Evolutionary conservation across 2,888 invertebrate genomes (phyloP).

Genomic region (Drosophila silvestris): DNA sequence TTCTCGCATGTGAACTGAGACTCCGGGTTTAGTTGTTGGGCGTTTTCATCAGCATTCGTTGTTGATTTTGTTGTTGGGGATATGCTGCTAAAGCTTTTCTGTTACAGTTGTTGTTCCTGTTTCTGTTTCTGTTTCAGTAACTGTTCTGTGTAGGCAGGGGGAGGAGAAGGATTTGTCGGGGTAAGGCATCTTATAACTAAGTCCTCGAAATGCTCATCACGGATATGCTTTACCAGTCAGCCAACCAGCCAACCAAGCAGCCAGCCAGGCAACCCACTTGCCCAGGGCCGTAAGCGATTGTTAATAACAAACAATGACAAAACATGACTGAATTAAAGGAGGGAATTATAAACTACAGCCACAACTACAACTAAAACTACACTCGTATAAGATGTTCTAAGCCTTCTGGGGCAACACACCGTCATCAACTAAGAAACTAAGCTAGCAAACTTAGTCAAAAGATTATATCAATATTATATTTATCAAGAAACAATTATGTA

Average conservation of each 20-base stretch:
- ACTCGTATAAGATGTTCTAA: conserved; percentile 2
- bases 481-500: too few species aligned
- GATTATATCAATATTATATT: background rate
- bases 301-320: conserved; percentile 62
- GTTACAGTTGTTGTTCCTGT: conserved; percentile 31
- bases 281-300: conserved; percentile 30
- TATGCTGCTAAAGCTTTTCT: conserved; percentile 51
- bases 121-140: conserved; percentile 11
- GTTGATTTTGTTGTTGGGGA: conserved; percentile 41
- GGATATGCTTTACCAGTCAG: conserved; percentile 44
- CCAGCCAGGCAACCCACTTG: background rate
- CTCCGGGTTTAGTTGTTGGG: conserved; percentile 45
- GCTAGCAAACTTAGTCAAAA: conserved; percentile 1
- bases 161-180: background rate
- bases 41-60: conserved; percentile 40
- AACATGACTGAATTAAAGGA: conserved; percentile 62
- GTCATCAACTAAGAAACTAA: background rate
- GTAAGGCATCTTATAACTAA: conserved; percentile 62
- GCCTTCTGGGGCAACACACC: conserved; percentile 12
- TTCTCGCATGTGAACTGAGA: conserved; percentile 52
- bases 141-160: conserved; percentile 8
- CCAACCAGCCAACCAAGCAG: background rate
- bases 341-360: conserved; percentile 43
- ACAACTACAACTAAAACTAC: conserved; percentile 10
- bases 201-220: conserved; percentile 64